Evolutionary conservation across 2,888 invertebrate species (phyloP).

Genomic region (Dastarcus helophoroides): DNA sequence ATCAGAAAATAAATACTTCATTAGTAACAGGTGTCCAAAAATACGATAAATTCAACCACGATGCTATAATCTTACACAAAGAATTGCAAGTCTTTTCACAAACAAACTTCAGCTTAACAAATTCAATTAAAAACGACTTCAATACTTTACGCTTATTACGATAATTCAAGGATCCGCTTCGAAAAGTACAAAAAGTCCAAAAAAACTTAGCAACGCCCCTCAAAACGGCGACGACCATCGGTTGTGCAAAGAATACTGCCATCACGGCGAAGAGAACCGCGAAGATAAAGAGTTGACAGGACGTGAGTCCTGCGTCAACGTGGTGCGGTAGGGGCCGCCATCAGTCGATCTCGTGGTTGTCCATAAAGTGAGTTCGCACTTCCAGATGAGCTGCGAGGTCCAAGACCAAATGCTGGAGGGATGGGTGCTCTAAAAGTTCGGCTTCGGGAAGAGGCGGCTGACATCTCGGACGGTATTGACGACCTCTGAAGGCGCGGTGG

Average conservation of each 20-base stretch:
- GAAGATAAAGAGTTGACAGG: conserved; percentile 1
- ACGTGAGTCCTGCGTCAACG: conserved; percentile 22
- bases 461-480: conserved; percentile 75
- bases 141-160: conserved; percentile 20
- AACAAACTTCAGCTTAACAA: conserved; percentile 11
- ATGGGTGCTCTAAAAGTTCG: conserved; percentile 75
- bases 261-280: conserved; percentile 17
- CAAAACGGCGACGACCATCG: conserved; percentile 18
- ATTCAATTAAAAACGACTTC: conserved; percentile 13
- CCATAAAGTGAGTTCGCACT: conserved; percentile 61
- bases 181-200: conserved; percentile 20
- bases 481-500: conserved; percentile 74
- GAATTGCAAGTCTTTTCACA: conserved; percentile 14
- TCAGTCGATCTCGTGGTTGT: conserved; percentile 51
- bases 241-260: conserved; percentile 20
- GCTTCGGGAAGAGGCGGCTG: conserved; percentile 79
- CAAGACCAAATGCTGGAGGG: conserved; percentile 65
- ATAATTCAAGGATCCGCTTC: conserved; percentile 12
- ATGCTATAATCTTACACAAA: conserved; percentile 21
- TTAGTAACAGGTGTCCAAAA: conserved; percentile 25
- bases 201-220: conserved; percentile 19
- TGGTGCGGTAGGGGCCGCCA: conserved; percentile 44
- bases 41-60: conserved; percentile 29
- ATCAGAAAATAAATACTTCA: background rate
- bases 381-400: conserved; percentile 77